These are phyloP conservation scores for Liopterus haemorrhoidalis DNA, from an alignment of 2,888 invertebrate species.

Conservation along the genomic window DNA sequence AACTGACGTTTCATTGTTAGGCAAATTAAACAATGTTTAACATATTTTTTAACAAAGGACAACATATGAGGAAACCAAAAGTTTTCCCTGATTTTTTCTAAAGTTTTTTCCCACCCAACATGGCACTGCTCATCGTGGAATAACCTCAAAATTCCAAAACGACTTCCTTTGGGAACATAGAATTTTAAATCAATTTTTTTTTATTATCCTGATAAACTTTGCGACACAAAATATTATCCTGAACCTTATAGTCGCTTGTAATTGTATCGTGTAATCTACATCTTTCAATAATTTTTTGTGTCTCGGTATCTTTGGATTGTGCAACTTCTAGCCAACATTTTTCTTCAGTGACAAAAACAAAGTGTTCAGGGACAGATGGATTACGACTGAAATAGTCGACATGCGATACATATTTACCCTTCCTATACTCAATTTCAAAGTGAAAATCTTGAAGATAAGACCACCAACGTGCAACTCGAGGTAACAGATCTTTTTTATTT, in stretches of 20 bases:
- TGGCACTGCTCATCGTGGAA: constrained; percentile 14
- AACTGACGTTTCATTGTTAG: too few species aligned
- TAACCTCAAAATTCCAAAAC: constrained; percentile 4
- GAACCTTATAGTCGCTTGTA: neutral
- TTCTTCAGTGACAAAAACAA: constrained; percentile 8
- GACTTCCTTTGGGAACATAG: constrained; percentile 8
- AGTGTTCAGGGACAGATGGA: constrained; percentile 13
- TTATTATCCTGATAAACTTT: neutral
- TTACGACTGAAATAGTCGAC: constrained; percentile 33
- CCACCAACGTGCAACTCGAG: constrained; percentile 38
- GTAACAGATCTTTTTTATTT: constrained; percentile 34
- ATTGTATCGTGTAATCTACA: constrained; percentile 30
- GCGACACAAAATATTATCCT: neutral
- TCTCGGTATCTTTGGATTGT: constrained; percentile 28
- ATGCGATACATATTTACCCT: constrained; percentile 28
- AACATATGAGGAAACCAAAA: constrained; percentile 16
- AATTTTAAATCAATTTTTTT: constrained; percentile 6
- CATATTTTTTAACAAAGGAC: constrained; percentile 12
- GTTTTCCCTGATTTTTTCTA: constrained; percentile 8
- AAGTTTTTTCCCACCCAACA: constrained; percentile 12
- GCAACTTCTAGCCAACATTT: constrained; percentile 27
- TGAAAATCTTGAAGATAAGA: constrained; percentile 32
- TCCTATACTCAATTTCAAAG: constrained; percentile 29
- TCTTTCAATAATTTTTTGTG: constrained; percentile 19
- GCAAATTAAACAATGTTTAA: constrained; percentile 14